Percentiles rank a stretch among this genome's conserved stretches.
phyloP scores from a whole-genome alignment of 2,113 vertebrate genomes.

The Chaetorhynchus papuensis region DNA sequence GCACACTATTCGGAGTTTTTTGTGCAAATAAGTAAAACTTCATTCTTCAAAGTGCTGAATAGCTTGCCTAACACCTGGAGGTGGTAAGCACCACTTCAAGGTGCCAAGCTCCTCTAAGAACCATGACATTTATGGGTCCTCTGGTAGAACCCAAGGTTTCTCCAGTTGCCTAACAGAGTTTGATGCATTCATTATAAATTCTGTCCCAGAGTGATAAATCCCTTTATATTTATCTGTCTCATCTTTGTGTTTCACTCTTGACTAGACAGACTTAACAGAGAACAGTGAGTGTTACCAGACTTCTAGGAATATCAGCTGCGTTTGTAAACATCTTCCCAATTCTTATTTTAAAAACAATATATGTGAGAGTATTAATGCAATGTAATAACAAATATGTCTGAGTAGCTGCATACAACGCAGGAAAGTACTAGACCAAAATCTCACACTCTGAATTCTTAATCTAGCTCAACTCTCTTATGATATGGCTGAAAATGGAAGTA shows the following conservation, averaged over 20 bases:
- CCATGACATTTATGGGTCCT: rapidly evolving
- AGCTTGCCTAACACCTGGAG: neutral
- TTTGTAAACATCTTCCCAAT: neutral
- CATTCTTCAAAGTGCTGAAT: neutral
- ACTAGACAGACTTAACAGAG: neutral
- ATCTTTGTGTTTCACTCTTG: neutral
- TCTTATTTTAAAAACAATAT: neutral
- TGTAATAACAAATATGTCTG: neutral
- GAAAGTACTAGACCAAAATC: neutral
- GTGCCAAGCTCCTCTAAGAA: neutral
- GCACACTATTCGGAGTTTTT: neutral
- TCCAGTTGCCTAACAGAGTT: neutral
- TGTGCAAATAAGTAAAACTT: neutral
- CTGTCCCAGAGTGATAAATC: neutral
- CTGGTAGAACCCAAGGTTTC: neutral
- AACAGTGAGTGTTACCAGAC: neutral
- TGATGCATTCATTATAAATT: neutral
- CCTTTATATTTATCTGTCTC: neutral
- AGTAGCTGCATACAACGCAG: neutral
- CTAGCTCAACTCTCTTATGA: neutral
- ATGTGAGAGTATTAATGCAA: neutral
- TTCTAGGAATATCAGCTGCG: neutral
- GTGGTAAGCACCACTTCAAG: neutral
- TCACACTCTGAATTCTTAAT: neutral
- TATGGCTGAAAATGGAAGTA: neutral